Evolutionary conservation across 2,888 invertebrate genomes (phyloP).

Genomic region (Cybosia mesomella): DNA sequence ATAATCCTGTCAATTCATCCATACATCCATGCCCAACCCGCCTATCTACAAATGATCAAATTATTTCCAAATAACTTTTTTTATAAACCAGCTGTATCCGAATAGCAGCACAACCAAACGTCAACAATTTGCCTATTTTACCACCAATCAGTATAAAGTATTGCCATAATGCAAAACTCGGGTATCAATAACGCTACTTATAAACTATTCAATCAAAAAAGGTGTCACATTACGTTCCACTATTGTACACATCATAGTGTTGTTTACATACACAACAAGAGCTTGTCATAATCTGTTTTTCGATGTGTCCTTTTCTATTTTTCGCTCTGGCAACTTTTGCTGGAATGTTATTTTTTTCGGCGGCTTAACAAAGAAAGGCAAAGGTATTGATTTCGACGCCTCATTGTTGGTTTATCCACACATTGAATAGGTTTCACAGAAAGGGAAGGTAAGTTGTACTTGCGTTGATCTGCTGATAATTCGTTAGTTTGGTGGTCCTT

Average conservation of each 20-base stretch:
- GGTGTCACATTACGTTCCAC: conserved; percentile 82
- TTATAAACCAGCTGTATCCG: conserved; percentile 70
- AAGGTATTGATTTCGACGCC: conserved; percentile 85
- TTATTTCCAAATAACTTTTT: conserved; percentile 60
- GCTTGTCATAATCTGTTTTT: conserved; percentile 86
- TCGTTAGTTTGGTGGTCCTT: conserved; percentile 75
- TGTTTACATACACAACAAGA: conserved; percentile 87
- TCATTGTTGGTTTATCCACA: conserved; percentile 80
- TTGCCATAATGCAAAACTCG: conserved; percentile 73
- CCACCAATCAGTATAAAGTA: conserved; percentile 69
- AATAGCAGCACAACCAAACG: conserved; percentile 62
- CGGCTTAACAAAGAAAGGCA: conserved; percentile 57
- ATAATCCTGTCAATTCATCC: conserved; percentile 55
- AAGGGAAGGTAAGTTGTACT: conserved; percentile 76
- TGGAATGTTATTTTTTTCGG: conserved; percentile 67
- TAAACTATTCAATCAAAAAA: conserved; percentile 76
- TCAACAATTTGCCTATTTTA: conserved; percentile 83
- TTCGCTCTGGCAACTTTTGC: conserved; percentile 80
- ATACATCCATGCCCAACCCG: conserved; percentile 58
- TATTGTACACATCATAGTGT: conserved; percentile 69
- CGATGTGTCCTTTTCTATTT: conserved; percentile 79
- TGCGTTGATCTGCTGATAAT: conserved; percentile 71
- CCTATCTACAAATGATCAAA: conserved; percentile 56
- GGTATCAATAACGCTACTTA: conserved; percentile 79
- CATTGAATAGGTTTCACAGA: conserved; percentile 76